These are phyloP conservation scores for Drosophila parabipectinata DNA, from an alignment of 1,140 invertebrate species.

Conservation along the genomic window DNA sequence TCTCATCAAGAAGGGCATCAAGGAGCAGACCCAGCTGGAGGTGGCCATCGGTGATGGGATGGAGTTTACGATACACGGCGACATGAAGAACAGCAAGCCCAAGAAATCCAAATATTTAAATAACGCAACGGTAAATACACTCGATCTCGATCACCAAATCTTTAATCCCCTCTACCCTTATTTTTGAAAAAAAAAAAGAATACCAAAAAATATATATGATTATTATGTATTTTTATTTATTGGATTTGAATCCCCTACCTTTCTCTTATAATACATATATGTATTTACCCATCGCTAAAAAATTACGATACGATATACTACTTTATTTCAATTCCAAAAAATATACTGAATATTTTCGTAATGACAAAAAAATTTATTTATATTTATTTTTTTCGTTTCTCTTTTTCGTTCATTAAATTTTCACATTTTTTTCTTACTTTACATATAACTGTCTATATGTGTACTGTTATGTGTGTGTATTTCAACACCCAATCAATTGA, in stretches of 20 bases:
- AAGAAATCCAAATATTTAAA: slow-evolving; percentile 90
- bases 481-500: slow-evolving; percentile 68
- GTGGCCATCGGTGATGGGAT: slow-evolving; percentile 95
- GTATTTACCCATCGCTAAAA: slow-evolving; percentile 2
- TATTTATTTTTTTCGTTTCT: slow-evolving; percentile 72
- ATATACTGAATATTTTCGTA: slow-evolving; percentile 63
- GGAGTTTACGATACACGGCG: slow-evolving; percentile 95
- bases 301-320: slow-evolving; percentile 11
- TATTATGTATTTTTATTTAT: slow-evolving; percentile 4
- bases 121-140: slow-evolving; percentile 87
- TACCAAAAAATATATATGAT: not conserved
- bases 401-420: slow-evolving; percentile 71
- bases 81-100: slow-evolving; percentile 89
- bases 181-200: not conserved
- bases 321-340: slow-evolving; percentile 21
- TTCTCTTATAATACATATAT: slow-evolving; percentile 3
- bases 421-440: slow-evolving; percentile 54
- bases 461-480: slow-evolving; percentile 78
- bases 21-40: slow-evolving; percentile 94
- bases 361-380: slow-evolving; percentile 73
- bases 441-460: slow-evolving; percentile 77
- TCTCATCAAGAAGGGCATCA: slow-evolving; percentile 93
- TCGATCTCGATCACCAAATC: slow-evolving; percentile 11
- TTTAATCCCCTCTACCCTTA: not conserved
- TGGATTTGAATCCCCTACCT: slow-evolving; percentile 6